Evolutionary conservation across 2,797 vertebrate genomes (phyloP), one percentile per base, ranked within the genome.

Genomic region (Ambastaia sidthimunki): DNA sequence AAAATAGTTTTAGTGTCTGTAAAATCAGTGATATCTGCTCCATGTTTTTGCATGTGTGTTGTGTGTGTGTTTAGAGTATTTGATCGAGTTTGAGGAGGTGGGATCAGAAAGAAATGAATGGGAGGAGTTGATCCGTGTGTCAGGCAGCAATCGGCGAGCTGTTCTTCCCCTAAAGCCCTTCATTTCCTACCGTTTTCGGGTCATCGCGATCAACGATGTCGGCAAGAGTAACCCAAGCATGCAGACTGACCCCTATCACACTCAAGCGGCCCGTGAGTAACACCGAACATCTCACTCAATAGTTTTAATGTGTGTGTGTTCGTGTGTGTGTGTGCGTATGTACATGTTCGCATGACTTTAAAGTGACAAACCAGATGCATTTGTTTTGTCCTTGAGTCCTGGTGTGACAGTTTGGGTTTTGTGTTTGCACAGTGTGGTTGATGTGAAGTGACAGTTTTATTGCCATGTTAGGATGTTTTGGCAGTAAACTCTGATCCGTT

Each of bases 111-210:
- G 84, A 23, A 88, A 69, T 2, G 82, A 85, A 3, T 94, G 93
- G 93, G 88, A 92, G 76, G 89, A 90, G 81, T 74, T 93, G 59
- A 83, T 69, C 76, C 87, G 79, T 70, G 90, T 92, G 3, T 34
- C 69, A 0, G 91, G 91, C n/a, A 81, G 87, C 65, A 74, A 80
- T 7, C 37, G 81, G 7, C 84, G 21, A 34, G 80, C 84, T 0
- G 66, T 25, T 23, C 82, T 94, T 68, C 0, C 76, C 5, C 85
- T 94, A 75, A 90, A 85, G 89, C 93, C 93, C 47, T 88, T 90
- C 80, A 83, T 94, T 76, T 95, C 92, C 55, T 96, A 96, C 74
- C 94, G 92, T 62, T 97, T 98, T 88, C 89, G 94, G 34, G 93
- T 97, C 62, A 93, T 90, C 10, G 94, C 95, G 44, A 91, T 94